These are phyloP conservation scores for Pseudococcus longispinus DNA, from an alignment of 2,888 invertebrate species.

Conservation along the genomic window DNA sequence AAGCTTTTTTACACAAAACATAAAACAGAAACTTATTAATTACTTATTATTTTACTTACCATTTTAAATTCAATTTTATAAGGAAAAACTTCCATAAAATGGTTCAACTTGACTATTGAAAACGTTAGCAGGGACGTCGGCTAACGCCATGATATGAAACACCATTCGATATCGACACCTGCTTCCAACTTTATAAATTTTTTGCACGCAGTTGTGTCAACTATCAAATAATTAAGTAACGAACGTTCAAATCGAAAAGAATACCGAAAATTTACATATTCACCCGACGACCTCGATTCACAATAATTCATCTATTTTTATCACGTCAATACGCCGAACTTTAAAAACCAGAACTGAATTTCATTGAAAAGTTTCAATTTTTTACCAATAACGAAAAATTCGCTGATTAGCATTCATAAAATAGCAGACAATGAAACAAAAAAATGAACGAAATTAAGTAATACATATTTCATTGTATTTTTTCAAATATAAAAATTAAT, in stretches of 20 bases:
- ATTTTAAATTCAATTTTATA: neutral
- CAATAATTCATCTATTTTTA: neutral
- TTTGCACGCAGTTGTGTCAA: neutral
- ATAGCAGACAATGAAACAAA: neutral
- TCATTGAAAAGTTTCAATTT: neutral
- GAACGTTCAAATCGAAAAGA: neutral
- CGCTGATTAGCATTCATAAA: too few relatives aligned
- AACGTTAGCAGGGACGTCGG: neutral
- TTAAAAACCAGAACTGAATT: neutral
- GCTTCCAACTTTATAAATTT: neutral
- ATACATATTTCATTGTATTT: neutral
- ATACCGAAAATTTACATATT: neutral
- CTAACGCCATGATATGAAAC: neutral
- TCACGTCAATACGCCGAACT: neutral
- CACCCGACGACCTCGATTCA: neutral
- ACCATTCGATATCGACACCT: neutral
- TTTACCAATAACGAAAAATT: too few relatives aligned
- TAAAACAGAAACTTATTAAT: too few relatives aligned
- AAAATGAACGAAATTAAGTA: neutral
- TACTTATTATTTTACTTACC: neutral
- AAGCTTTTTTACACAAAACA: too few relatives aligned
- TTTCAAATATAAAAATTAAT: constrained; percentile 32
- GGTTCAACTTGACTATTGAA: neutral
- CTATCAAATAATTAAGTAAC: neutral
- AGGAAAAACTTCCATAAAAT: neutral